These are phyloP conservation scores for Drosophila sechellia DNA, from an alignment of 1,140 invertebrate genomes.

Conservation along the genomic window DNA sequence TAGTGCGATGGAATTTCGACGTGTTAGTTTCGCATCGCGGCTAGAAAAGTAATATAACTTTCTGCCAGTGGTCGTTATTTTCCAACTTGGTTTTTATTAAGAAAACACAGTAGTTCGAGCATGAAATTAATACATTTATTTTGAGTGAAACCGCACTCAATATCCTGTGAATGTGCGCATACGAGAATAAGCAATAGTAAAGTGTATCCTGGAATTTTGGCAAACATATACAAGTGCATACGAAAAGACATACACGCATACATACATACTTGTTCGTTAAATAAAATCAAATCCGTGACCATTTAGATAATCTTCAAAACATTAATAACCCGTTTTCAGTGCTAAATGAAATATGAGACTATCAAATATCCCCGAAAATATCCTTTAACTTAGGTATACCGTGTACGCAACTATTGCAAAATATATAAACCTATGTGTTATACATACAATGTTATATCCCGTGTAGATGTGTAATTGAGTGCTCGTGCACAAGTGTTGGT, in stretches of 20 bases:
- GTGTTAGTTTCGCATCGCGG: slow-evolving; percentile 58
- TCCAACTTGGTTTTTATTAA: slow-evolving; percentile 12
- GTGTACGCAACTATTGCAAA: slow-evolving; percentile 11
- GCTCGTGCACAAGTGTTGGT: slow-evolving; percentile 21
- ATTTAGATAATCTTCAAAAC: slow-evolving; percentile 19
- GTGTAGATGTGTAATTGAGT: slow-evolving; percentile 44
- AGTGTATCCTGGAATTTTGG: slow-evolving; percentile 41
- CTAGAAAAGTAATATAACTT: slow-evolving; percentile 56
- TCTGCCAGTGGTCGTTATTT: slow-evolving; percentile 23
- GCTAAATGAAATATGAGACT: background rate
- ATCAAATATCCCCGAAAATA: background rate
- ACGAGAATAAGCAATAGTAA: slow-evolving; percentile 33
- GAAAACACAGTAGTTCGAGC: slow-evolving; percentile 1
- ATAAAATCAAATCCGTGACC: slow-evolving; percentile 32
- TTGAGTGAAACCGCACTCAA: background rate
- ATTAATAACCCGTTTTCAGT: slow-evolving; percentile 20
- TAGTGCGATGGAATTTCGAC: slow-evolving; percentile 55
- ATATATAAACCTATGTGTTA: slow-evolving; percentile 46
- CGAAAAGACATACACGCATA: slow-evolving; percentile 31
- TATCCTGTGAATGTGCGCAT: slow-evolving; percentile 6
- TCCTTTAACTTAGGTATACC: background rate
- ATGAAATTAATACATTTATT: slow-evolving; percentile 9
- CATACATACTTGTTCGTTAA: slow-evolving; percentile 28
- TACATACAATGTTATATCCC: slow-evolving; percentile 40
- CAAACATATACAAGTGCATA: slow-evolving; percentile 32